Base-by-base conservation (phyloP, 2,797 vertebrate species). In the Enteromius afrohamiltoni region DNA sequence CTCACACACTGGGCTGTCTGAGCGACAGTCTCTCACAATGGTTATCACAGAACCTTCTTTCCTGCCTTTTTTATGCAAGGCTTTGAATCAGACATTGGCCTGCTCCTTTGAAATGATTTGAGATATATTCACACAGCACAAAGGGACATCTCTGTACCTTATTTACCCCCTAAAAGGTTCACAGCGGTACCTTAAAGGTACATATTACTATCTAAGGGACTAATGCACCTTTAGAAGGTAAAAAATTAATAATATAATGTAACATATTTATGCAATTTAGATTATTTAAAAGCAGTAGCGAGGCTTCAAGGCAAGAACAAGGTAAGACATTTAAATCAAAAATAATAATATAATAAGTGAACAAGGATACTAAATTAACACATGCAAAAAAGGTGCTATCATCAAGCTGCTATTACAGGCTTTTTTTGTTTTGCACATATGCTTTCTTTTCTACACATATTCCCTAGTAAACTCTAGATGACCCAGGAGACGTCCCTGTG, bases 391-490 rank as follows among this genome's bases (percentile, higher is more conserved):
- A 58, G n/a, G 10, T 23, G 3, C 1, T 58, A 58, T 62, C 6
- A 62, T 29, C 58, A 29, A 64, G 60, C 26, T 42, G n/a, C 55
- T 31, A 31, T 64, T 64, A 37, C 53, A 60, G 88, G 88, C 76
- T 77, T 13, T 40, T 64, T 74, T 14, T 1, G 8, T 42, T 40
- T 21, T 1, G 51, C 86, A 29, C 58, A 31, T 91, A 88, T 90
- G 86, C 85, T 87, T 83, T 88, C 89, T 90, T 91, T 92, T 91
- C 92, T 89, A 88, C 89, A 84, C 89, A 89, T 86, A 93, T 91
- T 82, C 76, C 89, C 84, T 83, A 78, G 86, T 92, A 93, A 95
- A 94, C 93, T 93, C 88, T 87, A 81, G 23, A 78, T 90, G 92
- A 94, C 92, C 92, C 91, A 92, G 91, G 0, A 21, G 86, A 85